Conservation (phyloP, 2,888 invertebrate genomes). For the Apodemia mormo region DNA sequence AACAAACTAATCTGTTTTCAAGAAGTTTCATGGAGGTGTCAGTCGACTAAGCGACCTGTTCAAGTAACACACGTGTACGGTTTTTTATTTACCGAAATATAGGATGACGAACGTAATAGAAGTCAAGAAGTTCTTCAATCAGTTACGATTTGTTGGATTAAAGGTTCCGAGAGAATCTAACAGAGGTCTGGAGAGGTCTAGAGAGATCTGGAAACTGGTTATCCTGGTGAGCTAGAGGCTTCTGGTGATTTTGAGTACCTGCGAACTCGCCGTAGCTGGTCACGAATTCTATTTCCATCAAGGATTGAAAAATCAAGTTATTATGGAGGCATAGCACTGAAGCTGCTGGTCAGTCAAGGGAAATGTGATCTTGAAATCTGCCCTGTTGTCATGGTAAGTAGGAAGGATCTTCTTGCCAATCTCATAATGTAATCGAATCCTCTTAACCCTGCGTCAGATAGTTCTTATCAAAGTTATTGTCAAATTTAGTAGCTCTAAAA, state of each 20-base stretch:
- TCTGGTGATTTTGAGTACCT: neutral
- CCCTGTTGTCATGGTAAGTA: constrained; percentile 6
- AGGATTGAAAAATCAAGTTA: neutral
- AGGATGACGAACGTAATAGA: neutral
- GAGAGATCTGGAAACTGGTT: neutral
- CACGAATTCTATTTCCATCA: neutral
- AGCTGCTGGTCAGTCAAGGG: neutral
- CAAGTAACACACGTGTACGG: constrained; percentile 7
- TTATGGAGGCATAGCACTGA: constrained; percentile 4
- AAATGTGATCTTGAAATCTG: constrained; percentile 10
- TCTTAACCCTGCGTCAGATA: neutral
- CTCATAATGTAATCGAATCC: neutral
- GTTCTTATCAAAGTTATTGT: neutral
- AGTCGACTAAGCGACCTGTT: constrained; percentile 4
- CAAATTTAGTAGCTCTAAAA: constrained; percentile 3
- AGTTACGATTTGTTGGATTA: neutral
- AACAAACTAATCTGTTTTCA: neutral
- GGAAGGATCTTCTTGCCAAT: neutral
- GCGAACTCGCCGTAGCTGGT: neutral
- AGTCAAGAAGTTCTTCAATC: neutral
- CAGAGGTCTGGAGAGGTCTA: too few relatives aligned
- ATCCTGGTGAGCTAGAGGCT: neutral
- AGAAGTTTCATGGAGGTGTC: neutral
- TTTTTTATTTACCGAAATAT: neutral
- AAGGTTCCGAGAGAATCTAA: constrained; percentile 1